phyloP scores from a whole-genome alignment of 2,888 invertebrate species.

The Chymomyza procnemis region DNA sequence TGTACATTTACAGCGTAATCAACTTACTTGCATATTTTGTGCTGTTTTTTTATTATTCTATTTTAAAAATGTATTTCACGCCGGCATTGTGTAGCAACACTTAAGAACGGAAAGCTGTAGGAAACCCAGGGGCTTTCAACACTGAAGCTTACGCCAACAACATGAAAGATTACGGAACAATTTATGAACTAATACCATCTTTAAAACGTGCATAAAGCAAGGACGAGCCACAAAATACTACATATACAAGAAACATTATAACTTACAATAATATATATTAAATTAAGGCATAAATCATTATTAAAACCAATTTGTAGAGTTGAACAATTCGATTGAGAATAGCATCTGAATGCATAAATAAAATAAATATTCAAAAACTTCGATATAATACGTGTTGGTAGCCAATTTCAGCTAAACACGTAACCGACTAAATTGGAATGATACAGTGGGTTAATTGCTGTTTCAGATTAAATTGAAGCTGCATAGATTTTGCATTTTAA shows the following conservation, averaged over 20 bases:
- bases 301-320: constrained; percentile 60
- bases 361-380: constrained; percentile 18
- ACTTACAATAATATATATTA: constrained; percentile 58
- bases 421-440: too few relatives aligned
- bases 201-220: constrained; percentile 12
- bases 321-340: constrained; percentile 58
- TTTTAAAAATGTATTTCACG: constrained; percentile 68
- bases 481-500: too few relatives aligned
- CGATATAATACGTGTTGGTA: too few relatives aligned
- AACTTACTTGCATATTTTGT: constrained; percentile 46
- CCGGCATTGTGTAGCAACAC: constrained; percentile 58
- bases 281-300: constrained; percentile 62
- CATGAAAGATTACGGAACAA: constrained; percentile 19
- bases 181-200: constrained; percentile 35
- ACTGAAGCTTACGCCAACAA: not conserved
- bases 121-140: constrained; percentile 11
- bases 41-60: constrained; percentile 63
- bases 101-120: constrained; percentile 68
- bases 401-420: too few relatives aligned
- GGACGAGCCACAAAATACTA: constrained; percentile 42
- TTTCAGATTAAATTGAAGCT: too few relatives aligned
- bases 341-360: constrained; percentile 63
- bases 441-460: too few relatives aligned
- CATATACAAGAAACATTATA: constrained; percentile 55
- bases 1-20: constrained; percentile 74